phyloP scores from a whole-genome alignment of 2,888 invertebrate genomes.

The Agonopterix arenella region DNA sequence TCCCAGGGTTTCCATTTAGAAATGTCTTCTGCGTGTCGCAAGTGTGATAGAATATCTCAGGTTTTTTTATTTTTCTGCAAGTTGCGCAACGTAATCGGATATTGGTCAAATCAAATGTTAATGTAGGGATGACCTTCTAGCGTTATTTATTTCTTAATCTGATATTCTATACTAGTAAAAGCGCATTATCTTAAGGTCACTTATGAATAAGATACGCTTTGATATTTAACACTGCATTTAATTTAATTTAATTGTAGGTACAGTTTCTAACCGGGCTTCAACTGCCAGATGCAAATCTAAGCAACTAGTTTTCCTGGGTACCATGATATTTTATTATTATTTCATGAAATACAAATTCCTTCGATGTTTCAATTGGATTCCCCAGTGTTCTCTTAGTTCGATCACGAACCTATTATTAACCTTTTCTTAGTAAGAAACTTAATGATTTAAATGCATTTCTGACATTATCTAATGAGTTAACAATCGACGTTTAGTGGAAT shows the following conservation, averaged over 20 bases:
- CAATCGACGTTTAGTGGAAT: slow-evolving; percentile 7
- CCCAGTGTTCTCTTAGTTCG: no score
- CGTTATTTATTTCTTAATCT: slow-evolving; percentile 32
- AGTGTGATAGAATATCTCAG: no score
- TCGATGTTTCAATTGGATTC: no score
- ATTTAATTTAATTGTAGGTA: background rate
- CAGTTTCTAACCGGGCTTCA: no score
- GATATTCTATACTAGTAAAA: slow-evolving; percentile 7
- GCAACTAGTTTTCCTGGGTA: no score
- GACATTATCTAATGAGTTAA: slow-evolving; percentile 12
- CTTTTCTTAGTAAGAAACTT: slow-evolving; percentile 7
- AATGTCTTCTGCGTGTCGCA: no score
- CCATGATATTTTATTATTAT: no score
- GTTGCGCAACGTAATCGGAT: slow-evolving; percentile 22
- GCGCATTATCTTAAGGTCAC: slow-evolving; percentile 4
- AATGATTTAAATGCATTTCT: slow-evolving; percentile 12
- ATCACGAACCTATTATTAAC: no score
- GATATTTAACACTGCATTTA: background rate
- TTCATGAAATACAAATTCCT: no score
- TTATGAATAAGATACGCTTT: background rate
- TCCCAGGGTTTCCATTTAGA: slow-evolving; percentile 31
- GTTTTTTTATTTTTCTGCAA: no score
- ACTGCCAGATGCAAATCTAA: no score
- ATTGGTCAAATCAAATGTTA: slow-evolving; percentile 13
- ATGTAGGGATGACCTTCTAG: slow-evolving; percentile 31